Percentiles rank a stretch among this genome's conserved stretches.
phyloP scores from a whole-genome alignment of 2,797 vertebrate species.

The Spatula versicolor region DNA sequence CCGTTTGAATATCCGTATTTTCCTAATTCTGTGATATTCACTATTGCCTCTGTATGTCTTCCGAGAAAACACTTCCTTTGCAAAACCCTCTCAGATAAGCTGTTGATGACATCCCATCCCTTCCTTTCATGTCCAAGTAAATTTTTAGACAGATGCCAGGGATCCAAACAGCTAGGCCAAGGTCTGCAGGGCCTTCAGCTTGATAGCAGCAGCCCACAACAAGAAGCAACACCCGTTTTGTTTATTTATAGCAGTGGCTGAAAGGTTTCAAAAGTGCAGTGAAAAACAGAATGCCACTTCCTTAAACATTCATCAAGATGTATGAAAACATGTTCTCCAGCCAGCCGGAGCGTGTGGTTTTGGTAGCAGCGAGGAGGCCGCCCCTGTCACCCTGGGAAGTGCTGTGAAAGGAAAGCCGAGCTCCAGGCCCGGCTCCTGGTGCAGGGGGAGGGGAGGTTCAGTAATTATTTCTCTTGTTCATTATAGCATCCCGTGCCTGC shows the following conservation, averaged over 20 bases:
- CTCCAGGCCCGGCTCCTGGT: neutral
- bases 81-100: neutral
- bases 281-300: constrained; percentile 14
- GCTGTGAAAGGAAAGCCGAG: neutral
- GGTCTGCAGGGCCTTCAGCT: neutral
- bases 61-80: neutral
- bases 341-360: neutral
- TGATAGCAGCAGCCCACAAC: neutral
- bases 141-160: neutral
- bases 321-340: constrained; percentile 4
- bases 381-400: neutral
- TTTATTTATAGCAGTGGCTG: neutral
- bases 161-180: neutral
- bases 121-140: neutral
- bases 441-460: constrained; percentile 6
- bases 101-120: neutral
- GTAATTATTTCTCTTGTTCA: constrained; percentile 33
- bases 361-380: neutral
- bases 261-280: constrained; percentile 3
- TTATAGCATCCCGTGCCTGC: neutral
- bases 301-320: neutral
- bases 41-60: neutral
- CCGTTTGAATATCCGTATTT: neutral
- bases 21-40: neutral
- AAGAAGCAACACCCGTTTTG: neutral